These are phyloP conservation scores for Enteromius argenteus DNA, from an alignment of 2,797 vertebrate genomes.

Conservation along the genomic window DNA sequence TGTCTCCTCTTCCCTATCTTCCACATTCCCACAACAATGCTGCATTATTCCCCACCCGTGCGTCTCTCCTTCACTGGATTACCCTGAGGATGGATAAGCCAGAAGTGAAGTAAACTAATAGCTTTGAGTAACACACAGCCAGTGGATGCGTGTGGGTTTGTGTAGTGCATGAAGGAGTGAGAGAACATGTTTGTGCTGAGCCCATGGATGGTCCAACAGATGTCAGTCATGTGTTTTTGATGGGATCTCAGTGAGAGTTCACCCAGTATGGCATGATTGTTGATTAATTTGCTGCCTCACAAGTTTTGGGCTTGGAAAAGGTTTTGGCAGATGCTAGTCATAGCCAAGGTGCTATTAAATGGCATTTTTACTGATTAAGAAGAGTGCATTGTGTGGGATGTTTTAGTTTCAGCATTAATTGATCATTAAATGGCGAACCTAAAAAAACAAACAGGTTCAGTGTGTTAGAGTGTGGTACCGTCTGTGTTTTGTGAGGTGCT, in stretches of 20 bases:
- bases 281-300: slow-evolving; percentile 54
- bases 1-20: slow-evolving; percentile 62
- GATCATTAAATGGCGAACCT: background rate
- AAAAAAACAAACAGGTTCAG: background rate
- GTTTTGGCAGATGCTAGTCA: slow-evolving; percentile 45
- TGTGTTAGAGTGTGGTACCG: slow-evolving; percentile 6
- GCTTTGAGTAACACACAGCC: slow-evolving; percentile 58
- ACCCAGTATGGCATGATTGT: slow-evolving; percentile 52
- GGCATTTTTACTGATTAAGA: slow-evolving; percentile 39
- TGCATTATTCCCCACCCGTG: slow-evolving; percentile 62
- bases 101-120: slow-evolving; percentile 62
- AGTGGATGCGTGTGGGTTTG: slow-evolving; percentile 31
- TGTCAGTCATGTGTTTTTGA: slow-evolving; percentile 59
- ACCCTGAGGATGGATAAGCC: slow-evolving; percentile 61
- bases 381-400: background rate
- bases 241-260: slow-evolving; percentile 48
- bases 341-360: slow-evolving; percentile 50
- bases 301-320: slow-evolving; percentile 45
- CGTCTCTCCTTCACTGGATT: slow-evolving; percentile 60
- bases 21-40: slow-evolving; percentile 65
- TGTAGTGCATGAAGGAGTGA: slow-evolving; percentile 31
- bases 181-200: slow-evolving; percentile 49
- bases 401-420: slow-evolving; percentile 39
- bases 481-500: slow-evolving; percentile 11
- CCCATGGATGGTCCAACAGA: slow-evolving; percentile 45